Conservation (phyloP, 92 coral and sea anemone species). For the Zoanthus gigantus region DNA sequence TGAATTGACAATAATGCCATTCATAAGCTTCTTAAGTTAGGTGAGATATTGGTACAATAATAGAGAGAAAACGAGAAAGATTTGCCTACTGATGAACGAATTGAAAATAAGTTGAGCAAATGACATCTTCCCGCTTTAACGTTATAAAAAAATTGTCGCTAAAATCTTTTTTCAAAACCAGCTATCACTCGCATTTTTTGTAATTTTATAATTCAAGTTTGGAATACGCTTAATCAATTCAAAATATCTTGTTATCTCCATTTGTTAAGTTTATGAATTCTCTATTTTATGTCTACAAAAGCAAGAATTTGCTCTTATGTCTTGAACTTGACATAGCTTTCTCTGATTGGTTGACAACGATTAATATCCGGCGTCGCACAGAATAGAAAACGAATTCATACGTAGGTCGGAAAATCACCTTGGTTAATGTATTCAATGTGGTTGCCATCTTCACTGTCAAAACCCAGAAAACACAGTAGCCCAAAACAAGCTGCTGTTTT, state of each 20-base stretch:
- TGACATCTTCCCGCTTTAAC: too few species aligned
- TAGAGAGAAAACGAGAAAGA: too few species aligned
- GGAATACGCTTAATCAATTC: too few species aligned
- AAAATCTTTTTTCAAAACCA: too few species aligned
- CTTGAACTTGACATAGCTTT: background rate
- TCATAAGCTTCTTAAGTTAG: too few species aligned
- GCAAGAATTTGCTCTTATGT: background rate
- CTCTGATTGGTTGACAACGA: conserved; percentile 10
- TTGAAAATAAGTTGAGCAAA: too few species aligned
- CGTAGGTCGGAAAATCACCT: conserved; percentile 11
- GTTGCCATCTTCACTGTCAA: conserved; percentile 7
- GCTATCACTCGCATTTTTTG: too few species aligned
- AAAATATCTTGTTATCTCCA: background rate
- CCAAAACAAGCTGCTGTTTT: background rate
- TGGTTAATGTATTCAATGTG: conserved; percentile 1
- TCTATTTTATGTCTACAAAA: background rate
- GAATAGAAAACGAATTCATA: conserved; percentile 8
- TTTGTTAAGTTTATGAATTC: background rate
- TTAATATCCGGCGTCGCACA: conserved; percentile 7
- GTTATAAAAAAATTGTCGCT: too few species aligned
- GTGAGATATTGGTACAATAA: too few species aligned
- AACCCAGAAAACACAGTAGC: background rate
- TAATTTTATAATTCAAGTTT: too few species aligned
- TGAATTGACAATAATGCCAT: too few species aligned
- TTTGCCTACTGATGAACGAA: too few species aligned